Evolutionary conservation across 2,113 vertebrate species (phyloP), one percentile per base, ranked within the genome.

Genomic region (Machaerirhynchus nigripectus): DNA sequence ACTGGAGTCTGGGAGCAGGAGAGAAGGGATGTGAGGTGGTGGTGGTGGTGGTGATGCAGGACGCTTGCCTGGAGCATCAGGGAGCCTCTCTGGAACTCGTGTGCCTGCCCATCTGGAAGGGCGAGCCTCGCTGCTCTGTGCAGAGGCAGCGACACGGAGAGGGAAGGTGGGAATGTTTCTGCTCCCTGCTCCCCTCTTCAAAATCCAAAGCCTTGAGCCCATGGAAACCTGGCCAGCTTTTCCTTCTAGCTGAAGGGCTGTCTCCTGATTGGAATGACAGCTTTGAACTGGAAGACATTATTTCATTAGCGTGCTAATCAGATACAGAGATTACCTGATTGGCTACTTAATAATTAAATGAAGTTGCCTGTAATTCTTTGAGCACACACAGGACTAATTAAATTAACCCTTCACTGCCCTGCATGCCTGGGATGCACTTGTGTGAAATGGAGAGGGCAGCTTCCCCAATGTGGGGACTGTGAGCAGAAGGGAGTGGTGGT

Each of bases 341-440:
- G 97, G 95, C 96, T 97, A 97, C 96, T 98, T 97, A 98, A 97
- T 97, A 97, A 98, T 98, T 97, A 98, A 97, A 96, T 98, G 95
- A 97, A 95, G 94, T 98, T 98, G 96, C 87, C 95, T 95, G 90
- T 98, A 98, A 97, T 97, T 97, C 97, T 97, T 97, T 97, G 96
- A 97, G 90, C 90, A 97, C 95, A 97, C 92, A 96, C 18, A 97
- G 95, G 96, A 97, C 95, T 97, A 97, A 97, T 97, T 98, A 97
- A 97, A 97, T 97, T 98, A 98, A 97, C 97, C 78, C 93, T 97
- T 97, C 89, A 90, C 60, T 98, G 87, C 76, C 82, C 91, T 80
- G 52, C 14, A 3, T 93, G 93, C 90, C 89, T 93, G 86, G 70
- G 69, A 55, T 96, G 80, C 65, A 90, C 68, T 95, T 59, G 33